A percentile compares a stretch with the other conserved stretches of the same genome.
Conservation (phyloP, 1,140 invertebrate genomes). For the Mya arenaria region DNA sequence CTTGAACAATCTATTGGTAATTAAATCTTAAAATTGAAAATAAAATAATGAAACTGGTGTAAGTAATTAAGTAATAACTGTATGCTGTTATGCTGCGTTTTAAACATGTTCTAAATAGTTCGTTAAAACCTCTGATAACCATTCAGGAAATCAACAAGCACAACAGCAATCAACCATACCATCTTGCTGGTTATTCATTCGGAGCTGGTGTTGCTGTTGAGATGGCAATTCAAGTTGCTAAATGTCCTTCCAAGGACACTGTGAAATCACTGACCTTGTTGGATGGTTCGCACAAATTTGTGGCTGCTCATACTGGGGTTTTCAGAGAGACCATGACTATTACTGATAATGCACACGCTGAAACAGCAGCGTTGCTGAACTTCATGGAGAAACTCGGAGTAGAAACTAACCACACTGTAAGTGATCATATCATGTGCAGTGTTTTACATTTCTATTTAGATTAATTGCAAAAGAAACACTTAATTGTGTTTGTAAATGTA, state of each 20-base stretch:
- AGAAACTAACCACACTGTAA: no score
- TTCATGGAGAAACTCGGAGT: slow-evolving; percentile 89
- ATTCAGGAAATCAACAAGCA: slow-evolving; percentile 31
- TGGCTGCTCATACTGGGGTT: slow-evolving; percentile 88
- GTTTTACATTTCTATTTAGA: no score
- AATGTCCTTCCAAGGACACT: slow-evolving; percentile 83
- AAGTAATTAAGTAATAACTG: no score
- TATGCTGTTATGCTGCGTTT: no score
- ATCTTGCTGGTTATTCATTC: slow-evolving; percentile 96
- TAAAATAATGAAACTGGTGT: no score
- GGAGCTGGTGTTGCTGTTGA: slow-evolving; percentile 96
- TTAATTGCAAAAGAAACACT: no score
- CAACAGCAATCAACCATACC: slow-evolving; percentile 87
- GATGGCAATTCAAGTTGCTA: slow-evolving; percentile 91
- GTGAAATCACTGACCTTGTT: slow-evolving; percentile 84
- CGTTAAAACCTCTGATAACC: no score
- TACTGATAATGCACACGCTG: slow-evolving; percentile 78
- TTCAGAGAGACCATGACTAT: slow-evolving; percentile 69
- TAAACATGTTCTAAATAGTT: no score
- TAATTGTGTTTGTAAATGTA: no score
- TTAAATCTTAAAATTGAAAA: no score
- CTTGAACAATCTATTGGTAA: no score
- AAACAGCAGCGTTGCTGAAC: slow-evolving; percentile 89
- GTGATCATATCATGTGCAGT: no score
- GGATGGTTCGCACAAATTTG: slow-evolving; percentile 95